Base-by-base conservation (phyloP, 2,797 vertebrate genomes). In the Coreius guichenoti region DNA sequence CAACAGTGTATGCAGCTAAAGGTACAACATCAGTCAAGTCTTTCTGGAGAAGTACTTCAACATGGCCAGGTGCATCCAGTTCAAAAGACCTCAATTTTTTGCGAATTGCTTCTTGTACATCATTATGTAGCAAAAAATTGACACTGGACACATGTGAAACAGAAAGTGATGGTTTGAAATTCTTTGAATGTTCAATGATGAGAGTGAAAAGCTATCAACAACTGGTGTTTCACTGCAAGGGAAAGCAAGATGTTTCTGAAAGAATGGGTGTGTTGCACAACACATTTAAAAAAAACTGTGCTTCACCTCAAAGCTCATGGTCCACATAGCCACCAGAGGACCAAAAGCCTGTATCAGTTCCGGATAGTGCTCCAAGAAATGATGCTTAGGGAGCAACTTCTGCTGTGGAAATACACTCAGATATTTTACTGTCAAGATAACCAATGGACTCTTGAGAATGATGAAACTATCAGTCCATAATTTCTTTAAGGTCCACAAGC, bases 191-290 rank as follows among this genome's bases (percentile, higher is more conserved):
- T 45, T 33, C 33, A 33, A 33, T 33, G 33, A 33, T 47, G 39
- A 72, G 3, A 70, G 13, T 45, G 23, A 72, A 45, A 72, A 26
- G 69, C 69, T 39, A 72, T 72, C 69, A 72, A 72, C 69, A 72
- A 45, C 69, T 72, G 39, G 69, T 72, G 69, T 26, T 72, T 72
- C 5, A 39, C 69, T 72, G 69, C 69, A 47, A 72, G 69, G 1
- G 23, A 45, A 45, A 72, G 39, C 69, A 72, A 72, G 69, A 26
- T 47, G 23, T 45, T 72, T 72, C 39, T 72, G 39, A 72, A 47
- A 45, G 39, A 47, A 45, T 47, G 69, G 4, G 23, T 72, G 69
- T 47, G 39, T 26, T 19, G 16, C 49, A 49, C 49, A 49, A 49
- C 49, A 49, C 49, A 5, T 49, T 49, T 45, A n/a, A 5, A 49